Evolutionary conservation across 2,113 vertebrate genomes (phyloP), one percentile per base, ranked within the genome.

Genomic region (Petrocephalus microphthalmus): DNA sequence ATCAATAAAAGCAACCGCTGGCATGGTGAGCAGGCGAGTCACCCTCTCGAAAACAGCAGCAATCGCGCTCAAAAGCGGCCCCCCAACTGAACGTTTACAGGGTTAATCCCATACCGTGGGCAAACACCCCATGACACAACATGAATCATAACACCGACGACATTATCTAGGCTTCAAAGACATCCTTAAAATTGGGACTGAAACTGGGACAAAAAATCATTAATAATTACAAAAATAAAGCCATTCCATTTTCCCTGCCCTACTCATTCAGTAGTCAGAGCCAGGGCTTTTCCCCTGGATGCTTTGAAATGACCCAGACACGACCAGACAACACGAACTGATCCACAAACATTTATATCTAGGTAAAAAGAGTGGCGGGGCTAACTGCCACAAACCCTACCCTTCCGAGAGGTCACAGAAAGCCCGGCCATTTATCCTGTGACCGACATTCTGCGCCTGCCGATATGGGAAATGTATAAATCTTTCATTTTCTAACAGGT

Each of bases 181-280:
- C 33, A 42, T 78, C 71, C 33, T 78, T 78, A 19, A 78, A 67
- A 33, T 19, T 37, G 11, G 33, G 37, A 78, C 71, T 78, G 33
- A 42, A 78, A 78, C 29, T 78, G 71, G 71, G 71, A 78, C 71
- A 42, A 78, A 78, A 67, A 78, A 78, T 78, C 71, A 33, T 78
- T 78, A 78, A 42, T 42, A 42, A 78, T 13, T 42, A 78, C 17
- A 42, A 78, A 78, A 78, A 78, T 78, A 78, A 78, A 78, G 4
- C 33, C 33, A 67, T 29, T 67, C 60, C 60, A 29, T 78, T 19
- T 78, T 78, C 71, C 33, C 71, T 42, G 71, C 29, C 71, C 71
- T 19, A 42, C 71, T 78, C 71, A 42, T 42, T 78, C 71, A 42
- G 15, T 0, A 78, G 17, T 7, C 33, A 78, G 29, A 6, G 71